Conservation (phyloP, 2,113 vertebrate species). For the Ciconia maguari region DNA sequence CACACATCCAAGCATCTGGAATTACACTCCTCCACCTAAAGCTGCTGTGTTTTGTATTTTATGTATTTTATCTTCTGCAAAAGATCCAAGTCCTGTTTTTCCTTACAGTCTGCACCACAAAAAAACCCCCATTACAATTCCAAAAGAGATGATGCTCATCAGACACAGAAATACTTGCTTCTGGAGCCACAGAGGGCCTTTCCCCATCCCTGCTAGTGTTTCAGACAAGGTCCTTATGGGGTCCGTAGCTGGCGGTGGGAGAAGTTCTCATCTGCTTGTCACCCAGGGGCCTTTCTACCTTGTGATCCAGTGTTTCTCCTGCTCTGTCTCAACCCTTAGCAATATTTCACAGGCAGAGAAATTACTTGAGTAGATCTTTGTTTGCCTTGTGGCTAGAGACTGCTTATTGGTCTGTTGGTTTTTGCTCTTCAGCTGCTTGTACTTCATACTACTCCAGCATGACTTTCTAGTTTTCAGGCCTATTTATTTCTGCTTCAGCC, state of each 20-base stretch:
- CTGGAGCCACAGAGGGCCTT: not conserved
- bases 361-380: not conserved
- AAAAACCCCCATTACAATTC: not conserved
- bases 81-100: not conserved
- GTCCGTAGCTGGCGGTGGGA: not conserved
- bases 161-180: not conserved
- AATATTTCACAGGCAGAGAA: not conserved
- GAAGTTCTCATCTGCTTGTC: not conserved
- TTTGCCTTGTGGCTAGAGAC: not conserved
- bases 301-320: not conserved
- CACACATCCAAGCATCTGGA: not conserved
- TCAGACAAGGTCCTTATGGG: accelerated
- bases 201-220: not conserved
- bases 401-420: not conserved
- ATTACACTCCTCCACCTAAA: not conserved
- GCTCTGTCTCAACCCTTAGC: not conserved
- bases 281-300: not conserved
- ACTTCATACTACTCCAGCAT: not conserved
- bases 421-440: not conserved
- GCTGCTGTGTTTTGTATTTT: not conserved
- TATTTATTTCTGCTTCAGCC: constrained; percentile 24
- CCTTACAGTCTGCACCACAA: not conserved
- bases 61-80: not conserved
- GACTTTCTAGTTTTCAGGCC: constrained; percentile 11
- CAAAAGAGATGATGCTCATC: not conserved